phyloP scores from a whole-genome alignment of 2,113 vertebrate genomes.

The Leiothrix lutea region DNA sequence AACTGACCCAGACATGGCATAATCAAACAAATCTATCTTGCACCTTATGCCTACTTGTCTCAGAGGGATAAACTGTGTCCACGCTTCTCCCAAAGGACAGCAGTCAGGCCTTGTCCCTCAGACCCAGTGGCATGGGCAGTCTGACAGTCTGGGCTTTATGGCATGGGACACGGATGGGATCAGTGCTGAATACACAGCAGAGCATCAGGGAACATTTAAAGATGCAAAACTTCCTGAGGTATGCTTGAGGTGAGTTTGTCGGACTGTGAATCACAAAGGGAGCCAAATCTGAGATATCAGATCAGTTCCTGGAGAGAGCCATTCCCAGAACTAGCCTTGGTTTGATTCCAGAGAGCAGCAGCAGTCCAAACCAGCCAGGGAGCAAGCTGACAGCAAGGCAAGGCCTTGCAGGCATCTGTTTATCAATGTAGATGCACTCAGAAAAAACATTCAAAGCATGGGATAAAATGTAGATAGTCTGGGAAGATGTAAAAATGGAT shows the following conservation, averaged over 20 bases:
- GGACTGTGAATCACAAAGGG: not conserved
- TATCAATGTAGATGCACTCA: not conserved
- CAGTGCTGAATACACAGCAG: rapidly evolving
- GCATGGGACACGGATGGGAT: not conserved
- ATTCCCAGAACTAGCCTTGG: not conserved
- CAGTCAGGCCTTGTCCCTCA: not conserved
- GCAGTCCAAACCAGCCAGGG: not conserved
- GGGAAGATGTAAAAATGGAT: not conserved
- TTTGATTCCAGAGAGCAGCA: not conserved
- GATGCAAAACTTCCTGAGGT: not conserved
- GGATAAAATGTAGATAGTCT: not conserved
- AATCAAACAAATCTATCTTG: not conserved
- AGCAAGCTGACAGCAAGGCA: not conserved
- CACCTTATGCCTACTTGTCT: not conserved
- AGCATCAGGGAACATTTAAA: not conserved
- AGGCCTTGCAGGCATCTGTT: not conserved
- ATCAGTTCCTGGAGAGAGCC: not conserved
- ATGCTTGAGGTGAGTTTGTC: not conserved
- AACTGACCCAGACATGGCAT: not conserved
- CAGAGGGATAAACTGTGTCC: not conserved
- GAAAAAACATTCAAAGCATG: not conserved
- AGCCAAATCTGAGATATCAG: not conserved
- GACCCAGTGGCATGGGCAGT: not conserved
- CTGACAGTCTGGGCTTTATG: not conserved
- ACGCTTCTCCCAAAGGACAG: not conserved